Base-by-base conservation (phyloP, 2,888 invertebrate genomes). In the Andrena praecox region DNA sequence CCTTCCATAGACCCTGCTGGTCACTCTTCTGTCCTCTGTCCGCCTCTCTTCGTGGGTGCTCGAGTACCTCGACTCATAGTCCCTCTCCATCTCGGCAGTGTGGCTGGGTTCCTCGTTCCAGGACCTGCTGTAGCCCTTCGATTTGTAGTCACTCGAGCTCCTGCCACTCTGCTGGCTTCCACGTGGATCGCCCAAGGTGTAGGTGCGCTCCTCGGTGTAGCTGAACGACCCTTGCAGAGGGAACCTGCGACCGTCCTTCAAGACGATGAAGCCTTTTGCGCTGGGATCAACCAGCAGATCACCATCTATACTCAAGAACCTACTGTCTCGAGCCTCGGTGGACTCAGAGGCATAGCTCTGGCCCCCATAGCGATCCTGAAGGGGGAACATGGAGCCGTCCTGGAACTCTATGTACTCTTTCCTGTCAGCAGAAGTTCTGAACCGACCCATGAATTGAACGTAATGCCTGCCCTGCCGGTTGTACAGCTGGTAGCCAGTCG, bases 351-450 rank as follows among this genome's bases (percentile, higher is more conserved):
- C 73, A 20, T 89, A 86, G 63, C 90, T 91, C 24, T 86, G 80
- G 0, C 67, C 71, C 3, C 93, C 93, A 42, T 82, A 84, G n/a
- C 79, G 75, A 79, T 93, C 89, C 27, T 90, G 89, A 35, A 93
- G 82, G 5, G 92, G 91, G 5, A 92, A 91, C 78, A 79, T 88
- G 5, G 89, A 85, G 0, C 92, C 91, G 24, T 92, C 91, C 29
- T 89, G 86, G 63, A 93, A 91, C 42, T 93, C 91, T 5, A 93
- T 86, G 70, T 90, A 91, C 8, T 92, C 90, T 29, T 79, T 90
- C 0, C 86, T 86, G 29, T 92, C 91, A 0, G 76, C 82, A 0
- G 90, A 81, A 0, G 89, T 78, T 3, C 91, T 81, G 71, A 91
- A 90, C 70, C 89, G 89, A 0, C 90, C 93, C 31, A 89, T 82